These are phyloP conservation scores for Ormyrus nitidulus DNA, from an alignment of 2,888 invertebrate genomes.

Conservation along the genomic window DNA sequence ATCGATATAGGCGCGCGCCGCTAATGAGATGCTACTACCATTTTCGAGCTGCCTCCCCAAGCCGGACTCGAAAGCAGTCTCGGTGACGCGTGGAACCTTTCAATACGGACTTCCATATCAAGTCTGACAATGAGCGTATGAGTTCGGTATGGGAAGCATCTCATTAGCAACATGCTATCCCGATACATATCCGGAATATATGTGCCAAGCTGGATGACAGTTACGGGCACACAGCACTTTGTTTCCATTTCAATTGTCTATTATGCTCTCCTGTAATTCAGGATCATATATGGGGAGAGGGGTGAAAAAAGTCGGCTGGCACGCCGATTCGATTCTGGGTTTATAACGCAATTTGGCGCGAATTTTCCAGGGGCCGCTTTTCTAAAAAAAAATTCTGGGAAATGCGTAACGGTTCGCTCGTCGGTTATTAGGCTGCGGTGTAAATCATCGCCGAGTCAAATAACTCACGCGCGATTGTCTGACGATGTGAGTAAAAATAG, in stretches of 20 bases:
- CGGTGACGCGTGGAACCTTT: conserved; percentile 5
- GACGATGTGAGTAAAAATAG: conserved; percentile 16
- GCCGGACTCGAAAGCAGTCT: not conserved
- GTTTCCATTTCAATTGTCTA: conserved; percentile 3
- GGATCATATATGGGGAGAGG: not conserved
- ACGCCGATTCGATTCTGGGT: too few relatives aligned
- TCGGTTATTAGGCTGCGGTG: conserved; percentile 4
- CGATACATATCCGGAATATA: conserved; percentile 27
- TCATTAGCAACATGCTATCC: conserved; percentile 44
- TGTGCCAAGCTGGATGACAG: not conserved
- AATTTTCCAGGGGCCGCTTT: not conserved
- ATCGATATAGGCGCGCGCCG: conserved; percentile 7
- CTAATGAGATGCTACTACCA: conserved; percentile 42
- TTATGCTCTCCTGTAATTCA: not conserved
- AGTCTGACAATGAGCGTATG: conserved; percentile 28
- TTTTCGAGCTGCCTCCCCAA: not conserved
- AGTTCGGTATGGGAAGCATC: conserved; percentile 27
- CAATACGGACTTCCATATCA: conserved; percentile 14
- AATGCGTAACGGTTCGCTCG: conserved; percentile 25
- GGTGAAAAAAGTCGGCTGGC: too few relatives aligned
- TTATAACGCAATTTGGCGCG: too few relatives aligned
- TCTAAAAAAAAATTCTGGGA: not conserved
- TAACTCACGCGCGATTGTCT: conserved; percentile 41
- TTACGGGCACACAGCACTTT: not conserved
- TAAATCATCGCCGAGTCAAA: conserved; percentile 39